Conservation (phyloP, 2,113 vertebrate genomes). For the Macaca mulatta region DNA sequence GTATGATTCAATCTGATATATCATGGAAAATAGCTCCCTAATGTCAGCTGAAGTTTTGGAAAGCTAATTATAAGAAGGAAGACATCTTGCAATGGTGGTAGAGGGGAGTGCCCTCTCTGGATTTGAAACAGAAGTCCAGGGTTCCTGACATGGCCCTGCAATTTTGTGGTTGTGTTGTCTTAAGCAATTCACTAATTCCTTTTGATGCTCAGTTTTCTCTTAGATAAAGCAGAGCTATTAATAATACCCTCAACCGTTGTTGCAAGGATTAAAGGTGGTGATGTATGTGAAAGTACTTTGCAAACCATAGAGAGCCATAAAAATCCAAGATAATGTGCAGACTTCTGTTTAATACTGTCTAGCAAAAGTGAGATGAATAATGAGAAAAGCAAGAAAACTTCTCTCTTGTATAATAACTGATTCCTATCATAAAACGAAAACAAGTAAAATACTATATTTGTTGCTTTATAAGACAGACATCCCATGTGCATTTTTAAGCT, state of each 20-base stretch:
- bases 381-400: conserved; percentile 68
- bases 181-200: not conserved
- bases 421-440: conserved; percentile 68
- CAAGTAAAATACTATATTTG: conserved; percentile 68
- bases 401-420: conserved; percentile 61
- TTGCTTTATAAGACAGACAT: conserved; percentile 73
- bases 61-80: conserved; percentile 1
- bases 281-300: conserved; percentile 58
- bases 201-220: conserved; percentile 4
- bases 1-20: not conserved
- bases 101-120: not conserved
- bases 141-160: not conserved
- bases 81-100: not conserved
- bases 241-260: conserved; percentile 34
- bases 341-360: conserved; percentile 61
- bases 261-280: conserved; percentile 24
- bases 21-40: not conserved
- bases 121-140: not conserved
- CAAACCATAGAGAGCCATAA: conserved; percentile 48
- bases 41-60: not conserved
- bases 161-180: not conserved
- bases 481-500: conserved; percentile 71
- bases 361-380: conserved; percentile 64
- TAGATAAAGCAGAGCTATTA: conserved; percentile 36
- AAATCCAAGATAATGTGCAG: conserved; percentile 56